Percentiles rank a stretch among this genome's conserved stretches.
These are phyloP conservation scores for Parapsyche elsis DNA, from an alignment of 1,140 invertebrate species.

Conservation along the genomic window DNA sequence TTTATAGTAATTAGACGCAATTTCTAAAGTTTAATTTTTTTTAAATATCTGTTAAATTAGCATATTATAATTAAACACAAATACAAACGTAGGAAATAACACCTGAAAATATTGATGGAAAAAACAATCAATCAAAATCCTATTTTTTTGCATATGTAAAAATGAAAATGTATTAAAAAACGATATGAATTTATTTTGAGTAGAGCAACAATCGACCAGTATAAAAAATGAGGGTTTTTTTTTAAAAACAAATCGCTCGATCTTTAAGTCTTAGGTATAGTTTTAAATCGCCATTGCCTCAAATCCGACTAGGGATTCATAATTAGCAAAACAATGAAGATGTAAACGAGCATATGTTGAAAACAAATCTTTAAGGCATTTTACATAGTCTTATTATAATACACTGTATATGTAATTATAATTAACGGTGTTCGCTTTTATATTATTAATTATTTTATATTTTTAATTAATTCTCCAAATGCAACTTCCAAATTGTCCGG, in stretches of 20 bases:
- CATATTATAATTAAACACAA: too few relatives aligned
- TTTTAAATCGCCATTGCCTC: constrained; percentile 14
- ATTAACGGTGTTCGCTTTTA: too few relatives aligned
- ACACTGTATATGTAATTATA: too few relatives aligned
- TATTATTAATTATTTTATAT: too few relatives aligned
- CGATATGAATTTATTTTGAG: neutral
- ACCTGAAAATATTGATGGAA: neutral
- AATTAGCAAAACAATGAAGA: too few relatives aligned
- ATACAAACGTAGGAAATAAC: too few relatives aligned
- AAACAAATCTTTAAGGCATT: too few relatives aligned
- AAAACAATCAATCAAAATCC: neutral
- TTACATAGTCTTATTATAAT: too few relatives aligned
- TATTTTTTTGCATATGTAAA: constrained; percentile 19
- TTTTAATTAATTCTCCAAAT: too few relatives aligned
- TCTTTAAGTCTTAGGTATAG: constrained; percentile 6
- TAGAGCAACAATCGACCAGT: constrained; percentile 10
- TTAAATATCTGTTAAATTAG: neutral
- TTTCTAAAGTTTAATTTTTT: constrained; percentile 2
- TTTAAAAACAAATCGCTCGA: neutral
- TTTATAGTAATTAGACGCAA: constrained; percentile 1
- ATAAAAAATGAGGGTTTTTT: neutral
- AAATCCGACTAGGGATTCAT: neutral
- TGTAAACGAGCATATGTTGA: too few relatives aligned
- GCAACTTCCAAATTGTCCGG: too few relatives aligned
- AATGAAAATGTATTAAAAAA: constrained; percentile 9